Evolutionary conservation across 37 sponge, comb jelly and placozoan genomes (phyloP), one percentile per base, ranked within the genome.

Genomic region (Oopsacas minuta): DNA sequence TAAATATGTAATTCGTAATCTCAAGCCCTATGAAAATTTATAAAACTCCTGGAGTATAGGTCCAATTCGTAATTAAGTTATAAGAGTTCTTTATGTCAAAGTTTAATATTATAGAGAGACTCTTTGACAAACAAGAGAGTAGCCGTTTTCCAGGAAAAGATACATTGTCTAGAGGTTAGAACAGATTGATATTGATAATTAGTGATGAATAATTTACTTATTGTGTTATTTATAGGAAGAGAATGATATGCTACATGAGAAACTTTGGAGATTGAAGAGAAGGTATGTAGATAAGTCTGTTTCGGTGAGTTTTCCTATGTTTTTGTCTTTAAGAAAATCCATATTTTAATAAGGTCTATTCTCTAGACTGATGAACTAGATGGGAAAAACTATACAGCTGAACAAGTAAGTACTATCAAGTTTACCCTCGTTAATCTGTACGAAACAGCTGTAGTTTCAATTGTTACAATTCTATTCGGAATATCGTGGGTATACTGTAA

Each of bases 171-270:
- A 10, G 75, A 61, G 30, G 75, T 61, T 25, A 61, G 22, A 42
- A 42, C 15, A 42, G 12, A 17, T 15, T 61, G 30, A 20, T 61
- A 25, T 20, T 25, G 28, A 61, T 61, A 5, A 61, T 25, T 61
- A 25, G 75, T 61, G 28, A 61, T 61, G n/a, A n/a, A n/a, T n/a
- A n/a, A 61, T 61, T 10, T 12, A 61, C 28, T 25, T 61, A 61
- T 32, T 61, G 75, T 61, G 28, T 32, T 25, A 32, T 12, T 61
- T n/a, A 3, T 61, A 61, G 75, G 75, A 61, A n/a, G 75, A 61
- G 75, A 61, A 61, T 61, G 75, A 61, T 61, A 20, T 61, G 75
- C 22, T 61, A 3, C 75, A 61, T 61, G 75, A 61, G 75, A 61
- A n/a, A 61, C 7, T 61, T 12, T 61, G 75, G 75, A 3, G 75